phyloP scores from a whole-genome alignment of 2,113 vertebrate genomes.

The Paramisgurnus dabryanus region DNA sequence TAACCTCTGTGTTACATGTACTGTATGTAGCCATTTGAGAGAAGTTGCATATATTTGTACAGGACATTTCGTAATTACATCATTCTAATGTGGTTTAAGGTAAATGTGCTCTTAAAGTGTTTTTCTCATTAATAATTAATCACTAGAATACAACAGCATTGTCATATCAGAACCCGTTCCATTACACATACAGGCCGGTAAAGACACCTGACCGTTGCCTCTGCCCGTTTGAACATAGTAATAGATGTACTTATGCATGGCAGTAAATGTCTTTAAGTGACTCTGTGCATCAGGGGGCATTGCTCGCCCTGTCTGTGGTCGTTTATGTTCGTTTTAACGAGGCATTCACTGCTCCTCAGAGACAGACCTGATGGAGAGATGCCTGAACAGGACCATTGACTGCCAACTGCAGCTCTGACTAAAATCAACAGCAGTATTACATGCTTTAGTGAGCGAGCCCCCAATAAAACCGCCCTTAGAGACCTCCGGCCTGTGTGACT shows the following conservation, averaged over 20 bases:
- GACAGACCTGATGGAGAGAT: slow-evolving; percentile 60
- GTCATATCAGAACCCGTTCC: slow-evolving; percentile 14
- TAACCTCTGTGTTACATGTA: neutral
- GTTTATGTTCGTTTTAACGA: slow-evolving; percentile 69
- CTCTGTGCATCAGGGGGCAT: slow-evolving; percentile 42
- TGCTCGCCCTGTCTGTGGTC: slow-evolving; percentile 57
- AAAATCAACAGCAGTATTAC: slow-evolving; percentile 73
- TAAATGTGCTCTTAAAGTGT: slow-evolving; percentile 8
- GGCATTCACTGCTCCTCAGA: slow-evolving; percentile 60
- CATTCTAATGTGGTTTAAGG: neutral
- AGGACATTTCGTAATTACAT: neutral
- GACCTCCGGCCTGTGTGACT: slow-evolving; percentile 53
- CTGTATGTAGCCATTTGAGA: neutral
- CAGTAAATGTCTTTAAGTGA: slow-evolving; percentile 49
- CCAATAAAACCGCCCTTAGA: slow-evolving; percentile 64
- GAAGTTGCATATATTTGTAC: neutral
- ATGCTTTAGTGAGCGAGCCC: slow-evolving; percentile 65
- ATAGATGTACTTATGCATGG: slow-evolving; percentile 49
- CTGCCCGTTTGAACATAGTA: slow-evolving; percentile 17
- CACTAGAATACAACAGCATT: neutral
- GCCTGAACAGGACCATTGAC: slow-evolving; percentile 69
- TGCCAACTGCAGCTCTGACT: slow-evolving; percentile 60
- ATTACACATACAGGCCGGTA: slow-evolving; percentile 14
- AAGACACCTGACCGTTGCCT: slow-evolving; percentile 26
- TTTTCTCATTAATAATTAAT: neutral